These are phyloP conservation scores for Lepidochitona cinerea DNA, from an alignment of 2,888 invertebrate genomes.

Conservation along the genomic window DNA sequence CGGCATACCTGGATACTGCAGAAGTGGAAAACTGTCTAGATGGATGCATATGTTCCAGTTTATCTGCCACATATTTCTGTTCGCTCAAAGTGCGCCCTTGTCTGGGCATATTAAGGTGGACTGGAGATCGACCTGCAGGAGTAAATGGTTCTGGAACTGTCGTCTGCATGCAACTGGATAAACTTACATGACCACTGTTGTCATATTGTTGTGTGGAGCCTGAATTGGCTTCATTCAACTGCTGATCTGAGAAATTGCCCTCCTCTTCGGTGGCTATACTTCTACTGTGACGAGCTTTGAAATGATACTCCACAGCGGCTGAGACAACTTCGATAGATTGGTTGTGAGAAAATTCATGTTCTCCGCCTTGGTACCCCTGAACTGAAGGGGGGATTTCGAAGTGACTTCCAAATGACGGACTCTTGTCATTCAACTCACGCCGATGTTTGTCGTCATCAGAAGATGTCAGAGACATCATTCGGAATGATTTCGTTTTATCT, in stretches of 20 bases:
- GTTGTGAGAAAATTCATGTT: conserved; percentile 1
- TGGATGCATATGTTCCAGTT: neutral
- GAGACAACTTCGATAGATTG: neutral
- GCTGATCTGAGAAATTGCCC: neutral
- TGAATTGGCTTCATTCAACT: neutral
- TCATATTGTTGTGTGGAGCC: neutral
- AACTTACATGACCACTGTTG: neutral
- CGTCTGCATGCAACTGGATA: conserved; percentile 3
- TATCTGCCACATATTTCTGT: neutral
- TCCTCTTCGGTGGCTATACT: neutral
- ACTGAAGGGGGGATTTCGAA: neutral
- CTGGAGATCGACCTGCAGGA: neutral
- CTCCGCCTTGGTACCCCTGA: neutral
- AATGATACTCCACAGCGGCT: neutral
- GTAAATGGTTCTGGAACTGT: neutral
- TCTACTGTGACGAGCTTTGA: neutral
- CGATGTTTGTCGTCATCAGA: neutral
- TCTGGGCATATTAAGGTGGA: neutral
- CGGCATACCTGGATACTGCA: neutral
- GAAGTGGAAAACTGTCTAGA: conserved; percentile 1
- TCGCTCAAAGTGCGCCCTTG: neutral
- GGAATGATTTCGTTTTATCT: neutral
- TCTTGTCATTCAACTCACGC: no score
- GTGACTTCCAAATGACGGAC: neutral
- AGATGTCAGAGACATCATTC: neutral